These are phyloP conservation scores for Phenacoccus solenopsis DNA, from an alignment of 1,140 invertebrate genomes.

Conservation along the genomic window DNA sequence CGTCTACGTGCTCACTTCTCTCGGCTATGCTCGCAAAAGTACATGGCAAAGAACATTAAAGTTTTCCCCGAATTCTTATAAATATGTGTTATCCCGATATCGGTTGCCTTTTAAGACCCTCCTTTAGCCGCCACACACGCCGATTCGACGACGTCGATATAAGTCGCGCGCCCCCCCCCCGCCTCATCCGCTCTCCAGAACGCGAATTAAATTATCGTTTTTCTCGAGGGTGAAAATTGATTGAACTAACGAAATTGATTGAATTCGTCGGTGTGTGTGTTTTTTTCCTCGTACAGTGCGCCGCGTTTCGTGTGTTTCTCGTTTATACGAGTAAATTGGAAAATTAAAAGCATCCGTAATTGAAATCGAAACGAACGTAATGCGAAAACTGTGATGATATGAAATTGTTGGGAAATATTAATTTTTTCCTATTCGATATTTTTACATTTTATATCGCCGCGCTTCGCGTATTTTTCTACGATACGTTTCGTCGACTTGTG, in stretches of 20 bases:
- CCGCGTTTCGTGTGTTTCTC: neutral
- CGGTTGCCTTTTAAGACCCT: neutral
- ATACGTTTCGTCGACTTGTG: no score
- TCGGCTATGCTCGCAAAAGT: neutral
- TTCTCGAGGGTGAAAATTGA: slow-evolving; percentile 1
- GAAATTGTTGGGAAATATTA: neutral
- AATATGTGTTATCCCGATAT: slow-evolving; percentile 2
- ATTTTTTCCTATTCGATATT: neutral
- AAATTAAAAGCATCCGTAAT: slow-evolving; percentile 3
- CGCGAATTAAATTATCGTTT: slow-evolving; percentile 2
- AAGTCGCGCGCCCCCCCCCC: no score
- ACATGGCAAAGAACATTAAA: neutral
- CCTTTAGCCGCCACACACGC: neutral
- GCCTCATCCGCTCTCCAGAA: neutral
- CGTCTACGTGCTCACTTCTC: neutral
- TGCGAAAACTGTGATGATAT: slow-evolving; percentile 1
- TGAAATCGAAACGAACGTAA: neutral
- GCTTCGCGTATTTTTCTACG: no score
- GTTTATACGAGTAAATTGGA: slow-evolving; percentile 2
- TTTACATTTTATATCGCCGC: no score
- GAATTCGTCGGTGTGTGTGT: neutral
- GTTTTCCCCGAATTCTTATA: neutral
- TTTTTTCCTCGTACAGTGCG: neutral
- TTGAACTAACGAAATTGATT: slow-evolving; percentile 3
- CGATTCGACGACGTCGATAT: neutral